phyloP scores from a whole-genome alignment of 2,113 vertebrate species.

The Nothoprocta perdicaria region DNA sequence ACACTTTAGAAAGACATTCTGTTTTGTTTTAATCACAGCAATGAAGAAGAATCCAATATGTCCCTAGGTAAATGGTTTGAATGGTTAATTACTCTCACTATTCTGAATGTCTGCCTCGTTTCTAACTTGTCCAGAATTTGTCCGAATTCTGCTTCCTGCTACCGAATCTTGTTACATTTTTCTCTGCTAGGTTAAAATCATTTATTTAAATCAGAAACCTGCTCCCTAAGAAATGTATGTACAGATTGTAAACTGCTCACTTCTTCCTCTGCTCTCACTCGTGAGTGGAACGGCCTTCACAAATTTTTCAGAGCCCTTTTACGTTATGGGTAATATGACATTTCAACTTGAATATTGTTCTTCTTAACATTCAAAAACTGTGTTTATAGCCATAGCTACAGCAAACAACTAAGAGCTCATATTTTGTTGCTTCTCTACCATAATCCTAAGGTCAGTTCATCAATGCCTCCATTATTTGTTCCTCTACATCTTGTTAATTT shows the following conservation, averaged over 20 bases:
- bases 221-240: not conserved
- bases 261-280: not conserved
- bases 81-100: not conserved
- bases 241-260: not conserved
- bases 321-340: not conserved
- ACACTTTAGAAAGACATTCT: not conserved
- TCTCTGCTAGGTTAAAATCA: not conserved
- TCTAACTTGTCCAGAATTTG: not conserved
- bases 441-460: slow-evolving; percentile 7
- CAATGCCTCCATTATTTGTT: not conserved
- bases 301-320: not conserved
- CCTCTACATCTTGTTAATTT: slow-evolving; percentile 40
- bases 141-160: not conserved
- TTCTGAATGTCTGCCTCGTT: not conserved
- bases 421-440: not conserved
- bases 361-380: not conserved
- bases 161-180: not conserved
- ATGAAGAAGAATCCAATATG: not conserved
- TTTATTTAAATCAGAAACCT: not conserved
- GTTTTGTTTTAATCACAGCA: not conserved
- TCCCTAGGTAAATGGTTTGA: not conserved
- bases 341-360: not conserved
- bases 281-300: not conserved
- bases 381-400: slow-evolving; percentile 12
- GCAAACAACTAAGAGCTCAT: slow-evolving; percentile 11